These are phyloP conservation scores for Sebastiscus tertius DNA, from an alignment of 2,797 vertebrate species.

Conservation along the genomic window DNA sequence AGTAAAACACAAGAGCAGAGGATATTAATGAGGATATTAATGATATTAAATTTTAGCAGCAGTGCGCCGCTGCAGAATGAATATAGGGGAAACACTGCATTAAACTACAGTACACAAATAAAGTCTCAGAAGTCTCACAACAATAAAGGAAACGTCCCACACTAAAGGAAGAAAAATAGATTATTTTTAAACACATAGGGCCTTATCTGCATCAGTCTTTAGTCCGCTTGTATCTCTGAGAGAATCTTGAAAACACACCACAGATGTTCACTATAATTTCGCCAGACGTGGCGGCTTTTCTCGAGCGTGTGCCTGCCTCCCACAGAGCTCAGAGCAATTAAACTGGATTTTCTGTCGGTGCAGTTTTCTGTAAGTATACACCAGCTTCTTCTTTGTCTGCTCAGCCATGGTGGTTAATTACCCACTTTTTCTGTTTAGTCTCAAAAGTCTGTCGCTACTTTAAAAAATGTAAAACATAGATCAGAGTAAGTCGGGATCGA, in stretches of 20 bases:
- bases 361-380: conserved; percentile 1
- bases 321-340: conserved; percentile 11
- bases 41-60: too few relatives aligned
- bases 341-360: conserved; percentile 1
- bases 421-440: neutral
- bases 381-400: conserved; percentile 1
- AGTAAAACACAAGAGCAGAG: too few relatives aligned
- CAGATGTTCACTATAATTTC: conserved; percentile 41
- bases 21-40: too few relatives aligned
- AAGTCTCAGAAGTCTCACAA: neutral
- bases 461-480: neutral
- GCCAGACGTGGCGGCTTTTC: neutral
- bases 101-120: neutral
- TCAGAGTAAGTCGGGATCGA: neutral
- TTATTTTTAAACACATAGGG: neutral
- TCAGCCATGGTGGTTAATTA: neutral
- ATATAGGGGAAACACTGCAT: too few relatives aligned
- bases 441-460: neutral
- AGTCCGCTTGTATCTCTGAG: neutral
- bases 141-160: neutral
- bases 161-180: neutral
- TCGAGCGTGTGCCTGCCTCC: neutral
- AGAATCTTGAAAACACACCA: conserved; percentile 12
- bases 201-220: neutral
- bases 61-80: too few relatives aligned